These are phyloP conservation scores for Palaemon carinicauda DNA, from an alignment of 1,140 invertebrate genomes.

Conservation along the genomic window DNA sequence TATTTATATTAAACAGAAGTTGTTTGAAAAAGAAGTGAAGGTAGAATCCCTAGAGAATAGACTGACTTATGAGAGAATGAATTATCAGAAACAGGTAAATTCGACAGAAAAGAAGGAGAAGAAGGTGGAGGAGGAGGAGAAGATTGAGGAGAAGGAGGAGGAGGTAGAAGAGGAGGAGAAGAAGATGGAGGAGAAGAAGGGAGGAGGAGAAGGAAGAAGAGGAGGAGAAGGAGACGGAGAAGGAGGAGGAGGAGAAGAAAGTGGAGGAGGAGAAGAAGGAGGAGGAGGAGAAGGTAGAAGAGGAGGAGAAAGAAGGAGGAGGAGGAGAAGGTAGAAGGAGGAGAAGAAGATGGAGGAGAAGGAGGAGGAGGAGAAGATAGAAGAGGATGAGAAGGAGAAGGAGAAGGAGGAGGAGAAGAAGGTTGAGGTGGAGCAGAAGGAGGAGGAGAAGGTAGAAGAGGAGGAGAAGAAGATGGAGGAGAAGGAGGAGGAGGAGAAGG, in stretches of 20 bases:
- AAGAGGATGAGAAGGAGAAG: conserved; percentile 4
- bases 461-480: background rate
- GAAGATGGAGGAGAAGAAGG: background rate
- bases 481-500: background rate
- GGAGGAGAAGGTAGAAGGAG: background rate
- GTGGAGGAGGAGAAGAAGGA: background rate
- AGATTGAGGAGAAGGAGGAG: too few species aligned
- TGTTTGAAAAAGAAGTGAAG: too few species aligned
- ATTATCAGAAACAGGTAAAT: too few species aligned
- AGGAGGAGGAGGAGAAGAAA: background rate
- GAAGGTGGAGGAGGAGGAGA: too few species aligned
- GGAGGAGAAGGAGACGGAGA: too few species aligned
- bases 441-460: background rate
- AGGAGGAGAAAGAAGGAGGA: background rate
- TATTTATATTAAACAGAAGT: background rate
- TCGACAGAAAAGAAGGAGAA: too few species aligned
- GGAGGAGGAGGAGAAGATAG: background rate
- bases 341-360: background rate
- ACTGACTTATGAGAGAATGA: too few species aligned
- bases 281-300: background rate
- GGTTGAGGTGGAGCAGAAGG: background rate
- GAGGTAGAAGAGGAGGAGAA: too few species aligned
- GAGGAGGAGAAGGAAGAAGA: background rate
- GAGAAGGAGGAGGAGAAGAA: background rate
- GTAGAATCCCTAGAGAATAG: too few species aligned